phyloP scores from a whole-genome alignment of 2,797 vertebrate genomes.

The Coreius guichenoti region DNA sequence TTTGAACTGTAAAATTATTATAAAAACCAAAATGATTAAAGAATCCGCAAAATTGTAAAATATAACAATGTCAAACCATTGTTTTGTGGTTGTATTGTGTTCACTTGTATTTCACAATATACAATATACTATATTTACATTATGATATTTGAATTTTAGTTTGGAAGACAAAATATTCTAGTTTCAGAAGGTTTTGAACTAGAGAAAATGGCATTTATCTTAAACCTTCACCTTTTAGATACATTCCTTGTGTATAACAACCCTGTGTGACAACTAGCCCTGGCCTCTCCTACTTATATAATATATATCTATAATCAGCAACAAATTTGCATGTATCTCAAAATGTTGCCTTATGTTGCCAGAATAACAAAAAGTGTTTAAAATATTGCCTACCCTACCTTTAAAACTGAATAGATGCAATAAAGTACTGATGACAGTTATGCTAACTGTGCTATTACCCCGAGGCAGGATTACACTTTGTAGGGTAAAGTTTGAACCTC shows the following conservation, averaged over 20 bases:
- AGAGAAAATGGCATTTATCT: background rate
- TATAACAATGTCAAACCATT: background rate
- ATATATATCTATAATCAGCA: background rate
- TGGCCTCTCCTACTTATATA: background rate
- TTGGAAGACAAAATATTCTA: background rate
- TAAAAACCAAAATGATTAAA: background rate
- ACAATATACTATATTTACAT: background rate
- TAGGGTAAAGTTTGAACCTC: constrained; percentile 53
- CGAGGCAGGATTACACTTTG: constrained; percentile 72
- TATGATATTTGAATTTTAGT: background rate
- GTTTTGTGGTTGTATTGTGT: background rate
- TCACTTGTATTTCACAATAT: background rate
- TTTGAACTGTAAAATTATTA: background rate
- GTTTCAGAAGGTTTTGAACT: background rate
- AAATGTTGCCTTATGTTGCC: background rate
- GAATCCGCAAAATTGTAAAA: background rate
- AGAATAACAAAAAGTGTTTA: background rate
- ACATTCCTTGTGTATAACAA: background rate
- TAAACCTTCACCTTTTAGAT: background rate
- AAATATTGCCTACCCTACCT: background rate
- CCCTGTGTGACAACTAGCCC: constrained; percentile 2
- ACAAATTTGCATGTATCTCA: background rate
- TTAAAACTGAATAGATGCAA: background rate
- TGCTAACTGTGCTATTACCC: constrained; percentile 70
- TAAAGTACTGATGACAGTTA: constrained; percentile 65